Percentiles rank a stretch among this genome's conserved stretches.
Evolutionary conservation across 2,888 invertebrate species (phyloP).

Genomic region (Galerucella pusilla): DNA sequence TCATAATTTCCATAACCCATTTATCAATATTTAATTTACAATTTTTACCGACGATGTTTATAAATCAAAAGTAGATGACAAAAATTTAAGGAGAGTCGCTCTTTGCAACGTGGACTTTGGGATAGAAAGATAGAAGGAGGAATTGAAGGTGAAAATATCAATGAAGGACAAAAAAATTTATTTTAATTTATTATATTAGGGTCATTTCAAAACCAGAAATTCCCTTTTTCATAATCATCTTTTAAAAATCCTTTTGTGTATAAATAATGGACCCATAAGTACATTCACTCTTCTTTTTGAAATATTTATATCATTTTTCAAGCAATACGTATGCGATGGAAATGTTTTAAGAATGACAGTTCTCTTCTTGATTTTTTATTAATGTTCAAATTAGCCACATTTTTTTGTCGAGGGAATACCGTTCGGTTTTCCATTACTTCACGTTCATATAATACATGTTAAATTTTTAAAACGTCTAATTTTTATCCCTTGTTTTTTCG

Average conservation of each 20-base stretch:
- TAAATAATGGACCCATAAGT: constrained; percentile 9
- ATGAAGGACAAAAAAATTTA: too few relatives aligned
- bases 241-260: background rate
- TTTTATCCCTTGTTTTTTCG: background rate
- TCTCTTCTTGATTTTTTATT: constrained; percentile 26
- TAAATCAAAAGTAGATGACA: too few relatives aligned
- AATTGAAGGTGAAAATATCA: too few relatives aligned
- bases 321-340: background rate
- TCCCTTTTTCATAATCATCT: background rate
- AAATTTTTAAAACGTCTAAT: constrained; percentile 16
- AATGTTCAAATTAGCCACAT: constrained; percentile 27
- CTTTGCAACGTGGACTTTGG: too few relatives aligned
- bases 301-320: constrained; percentile 19
- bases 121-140: too few relatives aligned
- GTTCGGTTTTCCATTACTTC: constrained; percentile 15
- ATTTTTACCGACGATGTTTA: background rate
- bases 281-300: constrained; percentile 7
- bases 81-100: too few relatives aligned
- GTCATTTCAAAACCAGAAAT: background rate
- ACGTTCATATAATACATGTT: constrained; percentile 9
- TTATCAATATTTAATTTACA: constrained; percentile 38
- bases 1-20: constrained; percentile 45
- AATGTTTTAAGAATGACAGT: constrained; percentile 29
- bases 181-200: background rate
- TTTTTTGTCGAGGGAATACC: constrained; percentile 22